Base-by-base conservation (phyloP, 2,888 invertebrate species). In the Arge pagana region DNA sequence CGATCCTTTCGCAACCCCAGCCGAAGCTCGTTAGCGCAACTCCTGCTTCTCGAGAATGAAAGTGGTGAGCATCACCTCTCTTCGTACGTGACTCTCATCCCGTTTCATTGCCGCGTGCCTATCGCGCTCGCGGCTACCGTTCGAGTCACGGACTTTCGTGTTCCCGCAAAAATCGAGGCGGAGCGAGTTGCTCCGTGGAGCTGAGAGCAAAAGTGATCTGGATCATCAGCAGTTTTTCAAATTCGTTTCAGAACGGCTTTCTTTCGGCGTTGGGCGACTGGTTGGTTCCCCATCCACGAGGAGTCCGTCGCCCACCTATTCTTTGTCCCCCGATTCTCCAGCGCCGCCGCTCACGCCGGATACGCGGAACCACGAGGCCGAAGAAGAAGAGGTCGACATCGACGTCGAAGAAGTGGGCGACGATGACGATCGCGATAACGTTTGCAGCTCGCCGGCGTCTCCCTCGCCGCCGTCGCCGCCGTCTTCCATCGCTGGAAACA, bases 251-350 rank as follows among this genome's bases (percentile, higher is more conserved):
- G 92, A 90, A 68, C 86, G 88, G 72, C 85, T 92, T 67, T 90
- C 91, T 67, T 93, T 92, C 67, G 90, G 92, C 54, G 87, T 93
- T 67, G 90, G 85, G 74, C 86, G 92, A 54, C 78, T 93, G 62
- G 89, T 93, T 24, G 83, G 75, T 19, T 75, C 76, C 1, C 74
- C 75, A 19, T 60, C 72, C 11, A 66, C 72, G 60, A 66, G 71
- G 37, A 64, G 68, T 57, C 72, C 71, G 15, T 73, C 77, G 15
- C 72, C 73, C 6, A 71, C 73, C 28, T 70, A 69, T 11, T 75
- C 76, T 3, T 67, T 72, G 2, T 71, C 71, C 52, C 70, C 72
- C 1, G 74, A 74, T 28, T 76, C 78, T 1, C 62, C 67, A 24
- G 62, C 65, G n/a, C n/a, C n/a, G n/a, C n/a, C n/a, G n/a, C n/a